Percentiles rank a stretch among this genome's conserved stretches.
phyloP scores from a whole-genome alignment of 2,888 invertebrate species.

The Sesamia inferens region DNA sequence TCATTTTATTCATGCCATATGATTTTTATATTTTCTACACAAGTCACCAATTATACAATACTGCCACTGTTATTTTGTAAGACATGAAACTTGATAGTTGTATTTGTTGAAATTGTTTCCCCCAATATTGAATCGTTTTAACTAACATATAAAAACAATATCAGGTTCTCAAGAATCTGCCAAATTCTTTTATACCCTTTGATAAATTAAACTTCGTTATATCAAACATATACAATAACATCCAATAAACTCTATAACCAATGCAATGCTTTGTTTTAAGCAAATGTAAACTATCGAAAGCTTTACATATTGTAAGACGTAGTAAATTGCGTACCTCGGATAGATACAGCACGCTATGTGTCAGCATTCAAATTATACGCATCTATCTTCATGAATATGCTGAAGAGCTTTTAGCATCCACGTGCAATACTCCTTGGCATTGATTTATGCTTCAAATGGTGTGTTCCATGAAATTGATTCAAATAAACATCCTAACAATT shows the following conservation, averaged over 20 bases:
- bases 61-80: conserved; percentile 8
- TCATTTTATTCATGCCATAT: conserved; percentile 31
- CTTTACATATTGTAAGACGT: conserved; percentile 5
- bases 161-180: neutral
- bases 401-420: conserved; percentile 54
- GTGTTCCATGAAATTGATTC: conserved; percentile 42
- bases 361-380: conserved; percentile 33
- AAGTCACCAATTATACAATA: conserved; percentile 12
- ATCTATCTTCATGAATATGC: conserved; percentile 35
- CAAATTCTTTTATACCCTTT: neutral
- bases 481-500: conserved; percentile 43
- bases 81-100: neutral
- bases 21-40: conserved; percentile 43
- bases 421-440: conserved; percentile 55
- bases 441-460: conserved; percentile 51
- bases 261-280: conserved; percentile 2
- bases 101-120: neutral
- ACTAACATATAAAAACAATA: neutral
- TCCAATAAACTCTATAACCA: neutral
- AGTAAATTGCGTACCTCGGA: conserved; percentile 14
- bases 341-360: conserved; percentile 24
- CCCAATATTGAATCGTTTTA: neutral
- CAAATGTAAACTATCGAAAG: conserved; percentile 7
- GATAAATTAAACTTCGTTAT: neutral
- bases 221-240: neutral